Percentiles rank a stretch among this genome's conserved stretches.
These are phyloP conservation scores for Porphyrio hochstetteri DNA, from an alignment of 2,113 vertebrate species.

Conservation along the genomic window DNA sequence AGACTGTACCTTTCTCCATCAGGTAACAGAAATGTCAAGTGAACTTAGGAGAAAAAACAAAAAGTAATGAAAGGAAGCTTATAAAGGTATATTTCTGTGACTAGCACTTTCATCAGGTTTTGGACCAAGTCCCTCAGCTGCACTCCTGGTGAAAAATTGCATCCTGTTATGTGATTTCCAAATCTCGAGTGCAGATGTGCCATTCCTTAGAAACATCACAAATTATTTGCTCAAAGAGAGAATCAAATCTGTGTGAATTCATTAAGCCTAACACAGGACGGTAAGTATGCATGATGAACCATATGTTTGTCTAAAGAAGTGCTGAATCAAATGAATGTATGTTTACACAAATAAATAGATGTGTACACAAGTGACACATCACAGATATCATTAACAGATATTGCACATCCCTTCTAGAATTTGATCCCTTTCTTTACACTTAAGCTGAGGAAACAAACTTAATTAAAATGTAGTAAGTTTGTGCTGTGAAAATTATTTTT, in stretches of 20 bases:
- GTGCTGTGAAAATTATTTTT: not conserved
- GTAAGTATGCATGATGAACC: not conserved
- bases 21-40: conserved; percentile 5
- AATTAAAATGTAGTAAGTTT: not conserved
- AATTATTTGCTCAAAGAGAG: conserved; percentile 30
- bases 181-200: conserved; percentile 20
- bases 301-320: not conserved
- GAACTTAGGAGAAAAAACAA: not conserved
- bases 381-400: not conserved
- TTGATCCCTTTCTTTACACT: not conserved
- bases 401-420: not conserved
- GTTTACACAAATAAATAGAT: conserved; percentile 17
- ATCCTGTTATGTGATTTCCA: conserved; percentile 18
- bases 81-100: not conserved
- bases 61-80: not conserved
- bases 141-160: not conserved
- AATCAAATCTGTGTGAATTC: conserved; percentile 21
- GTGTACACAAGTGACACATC: not conserved
- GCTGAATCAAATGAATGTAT: not conserved
- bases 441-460: not conserved
- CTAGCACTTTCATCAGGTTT: conserved; percentile 7
- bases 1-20: not conserved
- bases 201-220: conserved; percentile 14
- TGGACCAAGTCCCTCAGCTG: not conserved
- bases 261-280: conserved; percentile 8